A percentile compares a stretch with the other conserved stretches of the same genome.
phyloP scores from a whole-genome alignment of 2,888 invertebrate genomes.

The Eueremaeus valkanovi region DNA sequence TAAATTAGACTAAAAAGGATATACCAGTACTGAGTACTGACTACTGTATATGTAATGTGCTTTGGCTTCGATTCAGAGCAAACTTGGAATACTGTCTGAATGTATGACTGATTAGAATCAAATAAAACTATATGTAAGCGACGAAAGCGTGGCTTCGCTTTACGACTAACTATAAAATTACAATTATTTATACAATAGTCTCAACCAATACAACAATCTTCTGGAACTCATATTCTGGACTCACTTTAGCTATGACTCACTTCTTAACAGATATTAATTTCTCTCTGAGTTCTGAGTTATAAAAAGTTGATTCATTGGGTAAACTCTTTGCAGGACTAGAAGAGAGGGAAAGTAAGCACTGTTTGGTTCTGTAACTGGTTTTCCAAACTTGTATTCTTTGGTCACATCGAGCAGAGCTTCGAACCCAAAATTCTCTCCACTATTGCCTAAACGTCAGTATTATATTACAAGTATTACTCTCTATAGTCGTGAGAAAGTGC shows the following conservation, averaged over 20 bases:
- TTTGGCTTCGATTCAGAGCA: neutral
- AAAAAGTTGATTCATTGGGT: slow-evolving; percentile 13
- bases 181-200: neutral
- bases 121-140: neutral
- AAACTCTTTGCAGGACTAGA: too few relatives aligned
- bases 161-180: slow-evolving; percentile 30
- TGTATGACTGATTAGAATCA: too few relatives aligned
- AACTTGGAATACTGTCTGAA: too few relatives aligned
- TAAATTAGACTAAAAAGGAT: slow-evolving; percentile 18
- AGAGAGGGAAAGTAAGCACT: too few relatives aligned
- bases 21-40: neutral
- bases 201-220: neutral
- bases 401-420: too few relatives aligned
- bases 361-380: neutral
- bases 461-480: neutral
- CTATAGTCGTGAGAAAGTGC: slow-evolving; percentile 25
- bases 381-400: neutral
- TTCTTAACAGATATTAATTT: slow-evolving; percentile 16
- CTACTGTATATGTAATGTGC: too few relatives aligned
- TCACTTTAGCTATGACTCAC: neutral
- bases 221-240: neutral
- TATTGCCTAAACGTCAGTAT: too few relatives aligned
- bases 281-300: neutral
- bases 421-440: too few relatives aligned
- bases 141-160: slow-evolving; percentile 27